phyloP scores from a whole-genome alignment of 2,888 invertebrate species.

The Calameuta pallipes region DNA sequence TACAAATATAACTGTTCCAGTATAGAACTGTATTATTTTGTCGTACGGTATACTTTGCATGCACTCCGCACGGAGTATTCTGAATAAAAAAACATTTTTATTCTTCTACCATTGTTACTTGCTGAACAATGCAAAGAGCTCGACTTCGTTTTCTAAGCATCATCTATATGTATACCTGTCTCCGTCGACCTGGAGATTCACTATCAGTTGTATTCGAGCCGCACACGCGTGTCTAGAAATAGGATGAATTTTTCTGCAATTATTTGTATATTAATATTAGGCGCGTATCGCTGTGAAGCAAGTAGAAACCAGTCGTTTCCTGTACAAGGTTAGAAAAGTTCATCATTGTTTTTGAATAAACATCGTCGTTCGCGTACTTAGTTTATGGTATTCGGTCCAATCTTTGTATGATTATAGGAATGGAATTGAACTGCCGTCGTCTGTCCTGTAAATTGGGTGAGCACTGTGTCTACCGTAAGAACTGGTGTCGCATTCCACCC shows the following conservation, averaged over 20 bases:
- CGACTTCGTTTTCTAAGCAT: not conserved
- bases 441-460: not conserved
- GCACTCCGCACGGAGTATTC: not conserved
- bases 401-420: not conserved
- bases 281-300: not conserved
- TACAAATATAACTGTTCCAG: not conserved
- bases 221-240: not conserved
- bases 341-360: not conserved
- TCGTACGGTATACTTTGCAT: not conserved
- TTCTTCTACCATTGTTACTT: not conserved
- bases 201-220: not conserved
- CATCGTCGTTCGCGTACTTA: not conserved
- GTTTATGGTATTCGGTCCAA: not conserved
- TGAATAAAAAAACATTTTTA: not conserved
- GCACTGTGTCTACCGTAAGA: not conserved
- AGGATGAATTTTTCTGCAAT: not conserved
- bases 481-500: not conserved
- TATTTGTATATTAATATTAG: not conserved
- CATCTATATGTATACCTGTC: not conserved
- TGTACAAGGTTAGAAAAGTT: not conserved
- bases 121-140: not conserved
- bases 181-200: not conserved
- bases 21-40: not conserved
- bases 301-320: not conserved
- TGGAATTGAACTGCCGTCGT: not conserved